phyloP scores from a whole-genome alignment of 23 tunicate genomes.

The Styela plicata region DNA sequence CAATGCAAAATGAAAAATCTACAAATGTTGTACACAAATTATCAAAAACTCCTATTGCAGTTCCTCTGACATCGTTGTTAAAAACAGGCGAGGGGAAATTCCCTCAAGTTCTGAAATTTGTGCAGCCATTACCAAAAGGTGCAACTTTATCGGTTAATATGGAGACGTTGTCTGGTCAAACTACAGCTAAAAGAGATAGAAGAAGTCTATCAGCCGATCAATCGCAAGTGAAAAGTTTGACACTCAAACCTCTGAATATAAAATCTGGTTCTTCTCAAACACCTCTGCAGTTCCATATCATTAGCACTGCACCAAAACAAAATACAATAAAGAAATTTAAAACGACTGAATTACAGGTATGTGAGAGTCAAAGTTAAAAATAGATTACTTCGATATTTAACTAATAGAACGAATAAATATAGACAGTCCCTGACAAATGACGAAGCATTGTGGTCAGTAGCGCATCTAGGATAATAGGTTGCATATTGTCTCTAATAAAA shows the following conservation, averaged over 20 bases:
- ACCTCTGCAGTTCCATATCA: neutral
- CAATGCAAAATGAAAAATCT: neutral
- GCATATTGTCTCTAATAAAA: no score
- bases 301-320: neutral
- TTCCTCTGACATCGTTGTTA: neutral
- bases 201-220: conserved; percentile 20
- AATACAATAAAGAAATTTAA: neutral
- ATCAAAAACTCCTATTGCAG: neutral
- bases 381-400: no score
- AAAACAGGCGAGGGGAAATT: neutral
- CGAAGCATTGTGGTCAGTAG: no score
- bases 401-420: no score
- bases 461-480: no score
- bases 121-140: neutral
- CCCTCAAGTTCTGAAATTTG: neutral
- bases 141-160: conserved; percentile 10
- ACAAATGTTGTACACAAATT: neutral
- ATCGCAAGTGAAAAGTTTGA: neutral
- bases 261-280: neutral
- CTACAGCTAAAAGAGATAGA: conserved; percentile 6
- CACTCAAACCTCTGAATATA: neutral
- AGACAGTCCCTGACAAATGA: no score
- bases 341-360: neutral
- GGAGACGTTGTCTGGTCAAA: neutral
- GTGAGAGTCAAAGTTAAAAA: no score